phyloP scores from a whole-genome alignment of 2,797 vertebrate genomes.

The Ambastaia sidthimunki region DNA sequence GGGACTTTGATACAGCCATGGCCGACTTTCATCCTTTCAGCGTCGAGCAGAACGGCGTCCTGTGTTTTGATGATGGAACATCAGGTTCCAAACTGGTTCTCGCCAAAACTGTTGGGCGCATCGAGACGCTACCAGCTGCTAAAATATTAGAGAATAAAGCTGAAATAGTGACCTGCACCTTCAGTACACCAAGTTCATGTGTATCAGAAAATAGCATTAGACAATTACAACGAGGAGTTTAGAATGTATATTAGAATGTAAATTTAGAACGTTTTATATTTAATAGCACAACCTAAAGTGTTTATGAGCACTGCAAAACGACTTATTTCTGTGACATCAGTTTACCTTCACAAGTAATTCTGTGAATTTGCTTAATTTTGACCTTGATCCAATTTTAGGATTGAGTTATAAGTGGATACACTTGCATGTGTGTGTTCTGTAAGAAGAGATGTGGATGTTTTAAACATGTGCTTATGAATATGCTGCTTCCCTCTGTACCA shows the following conservation, averaged over 20 bases:
- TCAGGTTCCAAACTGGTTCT: slow-evolving; percentile 36
- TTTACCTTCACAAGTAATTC: slow-evolving; percentile 49
- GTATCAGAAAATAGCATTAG: slow-evolving; percentile 67
- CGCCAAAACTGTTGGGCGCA: slow-evolving; percentile 34
- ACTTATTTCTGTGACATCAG: background rate
- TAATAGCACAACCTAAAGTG: background rate
- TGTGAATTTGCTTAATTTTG: slow-evolving; percentile 55
- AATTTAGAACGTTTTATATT: slow-evolving; percentile 52
- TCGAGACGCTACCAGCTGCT: background rate
- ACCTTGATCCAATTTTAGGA: slow-evolving; percentile 45
- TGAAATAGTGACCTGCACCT: slow-evolving; percentile 75
- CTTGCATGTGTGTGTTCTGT: slow-evolving; percentile 20
- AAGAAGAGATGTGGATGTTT: slow-evolving; percentile 17
- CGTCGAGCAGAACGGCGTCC: slow-evolving; percentile 64
- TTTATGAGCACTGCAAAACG: background rate
- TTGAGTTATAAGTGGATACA: slow-evolving; percentile 16
- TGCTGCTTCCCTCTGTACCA: slow-evolving; percentile 56
- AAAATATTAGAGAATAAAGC: slow-evolving; percentile 52
- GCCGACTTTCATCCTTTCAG: slow-evolving; percentile 80
- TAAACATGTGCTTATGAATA: slow-evolving; percentile 34
- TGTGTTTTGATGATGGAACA: slow-evolving; percentile 54
- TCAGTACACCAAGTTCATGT: slow-evolving; percentile 74
- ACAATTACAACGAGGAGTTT: slow-evolving; percentile 13
- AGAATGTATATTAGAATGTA: slow-evolving; percentile 64
- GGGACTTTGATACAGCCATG: slow-evolving; percentile 74